These are phyloP conservation scores for Bambusicola thoracicus DNA, from an alignment of 2,113 vertebrate genomes.

Conservation along the genomic window DNA sequence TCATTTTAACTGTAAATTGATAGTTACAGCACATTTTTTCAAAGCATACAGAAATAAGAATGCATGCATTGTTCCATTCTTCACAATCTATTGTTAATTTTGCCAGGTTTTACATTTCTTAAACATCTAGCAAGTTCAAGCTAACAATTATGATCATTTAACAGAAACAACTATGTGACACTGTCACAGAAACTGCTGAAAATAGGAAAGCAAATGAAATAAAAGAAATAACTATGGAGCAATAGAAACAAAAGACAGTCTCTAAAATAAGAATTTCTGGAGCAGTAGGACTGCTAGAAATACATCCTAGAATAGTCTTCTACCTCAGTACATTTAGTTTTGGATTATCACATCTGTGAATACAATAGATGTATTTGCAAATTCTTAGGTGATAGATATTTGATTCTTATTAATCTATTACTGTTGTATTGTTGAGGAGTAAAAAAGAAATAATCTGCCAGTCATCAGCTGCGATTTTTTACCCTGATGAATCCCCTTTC, in stretches of 20 bases:
- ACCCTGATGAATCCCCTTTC: neutral
- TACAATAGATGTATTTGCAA: neutral
- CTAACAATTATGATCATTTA: constrained; percentile 8
- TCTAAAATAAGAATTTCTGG: neutral
- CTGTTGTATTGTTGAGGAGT: neutral
- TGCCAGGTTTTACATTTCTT: neutral
- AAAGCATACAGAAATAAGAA: neutral
- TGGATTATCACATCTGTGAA: neutral
- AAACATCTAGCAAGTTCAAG: neutral
- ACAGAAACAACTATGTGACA: neutral
- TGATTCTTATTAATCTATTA: neutral
- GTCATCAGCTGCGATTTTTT: neutral
- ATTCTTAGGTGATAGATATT: neutral
- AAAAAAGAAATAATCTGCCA: neutral
- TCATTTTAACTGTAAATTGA: neutral
- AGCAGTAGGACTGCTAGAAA: neutral
- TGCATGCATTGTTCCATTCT: neutral
- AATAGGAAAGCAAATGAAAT: neutral
- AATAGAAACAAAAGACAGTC: neutral
- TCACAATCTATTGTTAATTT: neutral
- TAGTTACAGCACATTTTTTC: neutral
- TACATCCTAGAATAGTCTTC: neutral
- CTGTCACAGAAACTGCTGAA: neutral
- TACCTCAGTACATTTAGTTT: neutral
- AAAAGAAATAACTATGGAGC: neutral